Conservation (phyloP, 2,113 vertebrate genomes). For the Lamprologus ornatipinnis region DNA sequence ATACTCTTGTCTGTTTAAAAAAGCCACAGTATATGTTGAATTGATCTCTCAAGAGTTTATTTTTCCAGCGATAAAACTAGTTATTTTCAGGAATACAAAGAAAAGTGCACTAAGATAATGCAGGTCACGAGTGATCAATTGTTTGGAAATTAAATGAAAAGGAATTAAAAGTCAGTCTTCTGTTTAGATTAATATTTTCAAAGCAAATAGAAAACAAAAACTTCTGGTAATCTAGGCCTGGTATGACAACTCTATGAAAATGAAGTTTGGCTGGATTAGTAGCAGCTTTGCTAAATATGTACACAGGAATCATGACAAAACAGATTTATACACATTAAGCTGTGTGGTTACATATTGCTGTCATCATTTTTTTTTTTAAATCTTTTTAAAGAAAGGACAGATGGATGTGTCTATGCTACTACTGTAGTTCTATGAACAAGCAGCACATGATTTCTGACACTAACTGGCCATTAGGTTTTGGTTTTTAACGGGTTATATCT, state of each 20-base stretch:
- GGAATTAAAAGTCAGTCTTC: not conserved
- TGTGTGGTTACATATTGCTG: not conserved
- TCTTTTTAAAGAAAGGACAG: not conserved
- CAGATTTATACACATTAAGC: not conserved
- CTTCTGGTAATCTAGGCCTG: not conserved
- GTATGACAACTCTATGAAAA: not conserved
- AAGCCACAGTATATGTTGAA: not conserved
- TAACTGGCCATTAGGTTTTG: not conserved
- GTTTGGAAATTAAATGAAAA: not conserved
- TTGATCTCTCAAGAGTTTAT: constrained; percentile 21
- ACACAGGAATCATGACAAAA: not conserved
- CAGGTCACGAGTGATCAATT: not conserved
- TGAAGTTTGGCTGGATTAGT: not conserved
- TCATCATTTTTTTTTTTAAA: not conserved
- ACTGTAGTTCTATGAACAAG: not conserved
- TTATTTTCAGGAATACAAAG: constrained; percentile 53
- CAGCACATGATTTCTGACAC: not conserved
- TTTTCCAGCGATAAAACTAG: constrained; percentile 42
- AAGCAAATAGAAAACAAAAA: not conserved
- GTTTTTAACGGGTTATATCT: not conserved
- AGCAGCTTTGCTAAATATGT: not conserved
- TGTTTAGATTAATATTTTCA: not conserved
- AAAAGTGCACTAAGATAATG: not conserved
- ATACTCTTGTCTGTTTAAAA: not conserved
- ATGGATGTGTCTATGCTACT: not conserved